A percentile compares a stretch with the other conserved stretches of the same genome.
Evolutionary conservation across 2,797 vertebrate species (phyloP).

Genomic region (Numenius phaeopus): DNA sequence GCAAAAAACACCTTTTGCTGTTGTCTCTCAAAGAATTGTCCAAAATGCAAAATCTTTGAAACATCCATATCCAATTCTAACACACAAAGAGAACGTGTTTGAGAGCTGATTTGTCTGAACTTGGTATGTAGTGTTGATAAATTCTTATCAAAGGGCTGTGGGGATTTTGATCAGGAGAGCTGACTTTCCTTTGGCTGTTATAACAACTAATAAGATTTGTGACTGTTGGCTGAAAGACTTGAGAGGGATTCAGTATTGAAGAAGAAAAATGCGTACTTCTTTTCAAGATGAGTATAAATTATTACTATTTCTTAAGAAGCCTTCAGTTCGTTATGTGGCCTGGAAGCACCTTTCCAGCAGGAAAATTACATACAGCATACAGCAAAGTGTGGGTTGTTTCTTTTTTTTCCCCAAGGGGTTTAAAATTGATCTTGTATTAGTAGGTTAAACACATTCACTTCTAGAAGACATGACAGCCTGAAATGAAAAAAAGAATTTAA

Average conservation of each 20-base stretch:
- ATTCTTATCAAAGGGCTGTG: background rate
- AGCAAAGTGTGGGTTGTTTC: background rate
- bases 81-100: background rate
- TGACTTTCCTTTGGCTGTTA: background rate
- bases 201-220: background rate
- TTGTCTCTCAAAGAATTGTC: background rate
- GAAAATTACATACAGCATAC: background rate
- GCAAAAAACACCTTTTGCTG: background rate
- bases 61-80: background rate
- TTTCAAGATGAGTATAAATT: background rate
- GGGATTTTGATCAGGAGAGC: background rate
- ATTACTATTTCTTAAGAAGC: background rate
- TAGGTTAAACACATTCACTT: conserved; percentile 58
- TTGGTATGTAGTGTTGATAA: background rate
- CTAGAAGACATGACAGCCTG: conserved; percentile 32
- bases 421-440: conserved; percentile 68
- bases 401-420: background rate
- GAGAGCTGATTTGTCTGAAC: background rate
- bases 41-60: background rate
- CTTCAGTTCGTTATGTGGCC: background rate
- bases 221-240: background rate
- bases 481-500: conserved; percentile 73
- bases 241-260: background rate
- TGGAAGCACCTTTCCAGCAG: background rate
- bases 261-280: background rate